Percentiles rank a stretch among this genome's conserved stretches.
Evolutionary conservation across 1,140 invertebrate species (phyloP).

Genomic region (Plectrocnemia conspersa): DNA sequence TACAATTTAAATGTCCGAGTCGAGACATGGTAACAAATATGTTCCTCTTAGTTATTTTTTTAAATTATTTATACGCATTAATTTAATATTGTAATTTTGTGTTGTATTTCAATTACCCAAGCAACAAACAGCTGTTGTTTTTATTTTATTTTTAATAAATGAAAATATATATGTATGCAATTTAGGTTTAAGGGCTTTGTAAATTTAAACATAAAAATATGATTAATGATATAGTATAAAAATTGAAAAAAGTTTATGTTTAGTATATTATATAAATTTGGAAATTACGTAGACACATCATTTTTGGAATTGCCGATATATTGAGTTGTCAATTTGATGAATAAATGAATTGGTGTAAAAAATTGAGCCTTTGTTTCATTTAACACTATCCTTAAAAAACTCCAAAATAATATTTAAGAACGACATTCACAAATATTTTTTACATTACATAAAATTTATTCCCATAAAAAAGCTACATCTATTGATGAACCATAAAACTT

Average conservation of each 20-base stretch:
- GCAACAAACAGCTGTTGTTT: background rate
- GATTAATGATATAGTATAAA: constrained; percentile 34
- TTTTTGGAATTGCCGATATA: constrained; percentile 37
- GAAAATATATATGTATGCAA: constrained; percentile 20
- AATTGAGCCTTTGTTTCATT: constrained; percentile 20
- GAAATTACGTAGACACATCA: constrained; percentile 36
- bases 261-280: constrained; percentile 35
- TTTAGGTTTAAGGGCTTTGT: constrained; percentile 35
- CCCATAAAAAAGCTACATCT: too few species aligned
- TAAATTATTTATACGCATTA: constrained; percentile 17
- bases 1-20: constrained; percentile 8
- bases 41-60: constrained; percentile 33
- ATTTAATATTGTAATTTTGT: constrained; percentile 2
- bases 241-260: constrained; percentile 35
- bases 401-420: too few species aligned
- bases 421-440: too few species aligned
- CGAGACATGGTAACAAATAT: constrained; percentile 23
- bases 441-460: too few species aligned
- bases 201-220: constrained; percentile 36
- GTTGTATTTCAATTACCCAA: constrained; percentile 2
- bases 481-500: too few species aligned
- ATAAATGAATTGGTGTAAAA: constrained; percentile 37
- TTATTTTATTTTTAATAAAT: background rate
- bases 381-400: too few species aligned
- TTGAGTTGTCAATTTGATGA: constrained; percentile 37